These are phyloP conservation scores for Epinotia nisella DNA, from an alignment of 2,888 invertebrate genomes.

Conservation along the genomic window DNA sequence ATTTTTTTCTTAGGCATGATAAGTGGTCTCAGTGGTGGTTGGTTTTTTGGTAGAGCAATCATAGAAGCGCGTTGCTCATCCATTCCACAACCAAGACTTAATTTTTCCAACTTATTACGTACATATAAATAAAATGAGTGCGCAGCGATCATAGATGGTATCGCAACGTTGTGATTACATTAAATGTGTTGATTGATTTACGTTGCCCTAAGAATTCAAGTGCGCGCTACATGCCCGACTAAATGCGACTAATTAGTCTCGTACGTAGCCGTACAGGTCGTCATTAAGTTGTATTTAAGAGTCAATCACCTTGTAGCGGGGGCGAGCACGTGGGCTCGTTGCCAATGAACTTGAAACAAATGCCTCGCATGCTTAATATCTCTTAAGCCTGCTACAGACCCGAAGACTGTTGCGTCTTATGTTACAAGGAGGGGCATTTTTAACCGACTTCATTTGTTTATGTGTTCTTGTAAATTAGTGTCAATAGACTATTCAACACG, in stretches of 20 bases:
- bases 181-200: conserved; percentile 18
- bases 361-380: conserved; percentile 69
- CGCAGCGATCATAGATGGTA: not conserved
- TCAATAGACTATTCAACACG: not conserved
- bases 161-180: conserved; percentile 15
- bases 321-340: conserved; percentile 74
- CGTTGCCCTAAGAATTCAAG: conserved; percentile 26
- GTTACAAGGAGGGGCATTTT: not conserved
- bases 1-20: too few species aligned
- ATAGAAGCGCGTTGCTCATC: not conserved
- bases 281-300: conserved; percentile 61
- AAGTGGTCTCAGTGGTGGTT: too few species aligned
- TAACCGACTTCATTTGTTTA: not conserved
- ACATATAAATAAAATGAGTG: not conserved
- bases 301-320: conserved; percentile 77
- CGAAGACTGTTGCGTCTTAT: not conserved
- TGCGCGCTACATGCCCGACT: conserved; percentile 39
- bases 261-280: conserved; percentile 61
- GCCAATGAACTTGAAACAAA: conserved; percentile 77
- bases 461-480: not conserved
- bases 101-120: not conserved
- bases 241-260: conserved; percentile 64
- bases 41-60: too few species aligned
- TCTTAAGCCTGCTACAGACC: conserved; percentile 44
- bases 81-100: not conserved